These are phyloP conservation scores for Drosophila testacea DNA, from an alignment of 2,888 invertebrate species.

Conservation along the genomic window DNA sequence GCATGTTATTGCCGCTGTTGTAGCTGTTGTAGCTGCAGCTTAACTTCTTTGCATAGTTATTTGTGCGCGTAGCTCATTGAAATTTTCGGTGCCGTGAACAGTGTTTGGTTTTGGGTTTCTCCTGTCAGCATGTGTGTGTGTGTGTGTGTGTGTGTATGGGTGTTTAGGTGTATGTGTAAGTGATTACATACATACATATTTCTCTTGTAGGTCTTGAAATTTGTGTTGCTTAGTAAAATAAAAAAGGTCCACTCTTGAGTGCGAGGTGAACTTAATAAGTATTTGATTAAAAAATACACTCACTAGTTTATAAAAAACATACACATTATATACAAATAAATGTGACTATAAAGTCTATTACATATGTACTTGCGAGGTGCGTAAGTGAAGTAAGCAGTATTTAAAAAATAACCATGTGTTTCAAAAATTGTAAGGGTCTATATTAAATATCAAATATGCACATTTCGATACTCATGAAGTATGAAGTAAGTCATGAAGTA, in stretches of 20 bases:
- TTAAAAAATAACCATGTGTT: too few species aligned
- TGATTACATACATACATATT: neutral
- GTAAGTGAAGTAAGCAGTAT: neutral
- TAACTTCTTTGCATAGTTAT: constrained; percentile 61
- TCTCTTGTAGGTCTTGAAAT: constrained; percentile 15
- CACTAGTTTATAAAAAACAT: neutral
- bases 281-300: neutral
- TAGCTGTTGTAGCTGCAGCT: constrained; percentile 33
- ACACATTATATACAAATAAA: too few species aligned
- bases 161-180: neutral
- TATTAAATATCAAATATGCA: too few species aligned
- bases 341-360: too few species aligned
- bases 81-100: constrained; percentile 49
- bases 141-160: neutral
- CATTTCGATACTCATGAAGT: too few species aligned
- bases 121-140: neutral
- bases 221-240: constrained; percentile 24
- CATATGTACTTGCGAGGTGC: neutral
- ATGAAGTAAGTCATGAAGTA: too few species aligned
- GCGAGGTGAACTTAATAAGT: constrained; percentile 1
- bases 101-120: constrained; percentile 19
- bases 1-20: neutral
- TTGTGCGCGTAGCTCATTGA: constrained; percentile 59
- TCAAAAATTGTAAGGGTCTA: too few species aligned
- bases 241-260: constrained; percentile 14